These are phyloP conservation scores for Characodon lateralis DNA, from an alignment of 2,797 vertebrate genomes.

Conservation along the genomic window DNA sequence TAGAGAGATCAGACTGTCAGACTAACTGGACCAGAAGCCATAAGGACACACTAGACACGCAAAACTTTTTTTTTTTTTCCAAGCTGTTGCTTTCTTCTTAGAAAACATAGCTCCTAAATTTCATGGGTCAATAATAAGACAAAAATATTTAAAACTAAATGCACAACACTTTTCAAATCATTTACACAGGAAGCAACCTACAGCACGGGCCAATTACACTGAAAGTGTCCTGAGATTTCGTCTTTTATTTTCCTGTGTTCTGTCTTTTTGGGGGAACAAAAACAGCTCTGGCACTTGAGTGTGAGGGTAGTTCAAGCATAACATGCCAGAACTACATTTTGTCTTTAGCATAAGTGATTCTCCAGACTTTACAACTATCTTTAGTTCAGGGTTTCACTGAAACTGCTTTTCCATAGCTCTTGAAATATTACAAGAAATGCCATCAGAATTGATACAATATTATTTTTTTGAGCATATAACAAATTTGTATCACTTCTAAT, in stretches of 20 bases:
- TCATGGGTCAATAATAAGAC: conserved; percentile 52
- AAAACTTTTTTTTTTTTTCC: conserved; percentile 57
- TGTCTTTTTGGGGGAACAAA: conserved; percentile 35
- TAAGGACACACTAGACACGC: conserved; percentile 75
- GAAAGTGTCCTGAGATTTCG: conserved; percentile 47
- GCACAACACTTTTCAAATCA: conserved; percentile 45
- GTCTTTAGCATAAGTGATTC: conserved; percentile 45
- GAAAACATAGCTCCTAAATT: conserved; percentile 61
- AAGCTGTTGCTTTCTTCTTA: conserved; percentile 63
- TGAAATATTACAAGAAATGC: background rate
- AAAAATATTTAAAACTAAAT: conserved; percentile 62
- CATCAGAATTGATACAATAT: conserved; percentile 16
- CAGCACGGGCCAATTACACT: conserved; percentile 61
- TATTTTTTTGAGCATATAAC: conserved; percentile 25
- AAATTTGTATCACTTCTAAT: conserved; percentile 32
- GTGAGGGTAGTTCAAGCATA: conserved; percentile 50
- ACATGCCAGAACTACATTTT: conserved; percentile 44
- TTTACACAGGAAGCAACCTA: conserved; percentile 46
- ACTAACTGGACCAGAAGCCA: conserved; percentile 80
- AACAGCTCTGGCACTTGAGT: conserved; percentile 38
- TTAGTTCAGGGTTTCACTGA: conserved; percentile 32
- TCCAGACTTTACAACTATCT: conserved; percentile 48
- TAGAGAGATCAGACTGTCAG: conserved; percentile 80
- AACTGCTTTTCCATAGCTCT: conserved; percentile 4
- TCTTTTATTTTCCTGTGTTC: conserved; percentile 56